Evolutionary conservation across 2,113 vertebrate species (phyloP).

Genomic region (Pachyramphus minor): DNA sequence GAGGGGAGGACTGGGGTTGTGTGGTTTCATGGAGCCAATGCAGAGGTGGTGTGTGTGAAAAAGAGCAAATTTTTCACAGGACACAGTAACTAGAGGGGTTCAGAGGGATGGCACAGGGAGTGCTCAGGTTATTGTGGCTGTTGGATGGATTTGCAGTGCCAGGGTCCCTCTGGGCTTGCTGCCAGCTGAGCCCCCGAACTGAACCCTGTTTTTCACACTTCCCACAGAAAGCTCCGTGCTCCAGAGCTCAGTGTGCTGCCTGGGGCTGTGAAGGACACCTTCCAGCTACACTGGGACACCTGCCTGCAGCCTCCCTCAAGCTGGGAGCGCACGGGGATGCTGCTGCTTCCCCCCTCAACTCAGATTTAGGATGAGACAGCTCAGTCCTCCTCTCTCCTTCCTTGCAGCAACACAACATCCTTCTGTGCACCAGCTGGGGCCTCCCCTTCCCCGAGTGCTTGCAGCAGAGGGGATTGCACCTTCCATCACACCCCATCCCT

Average conservation of each 20-base stretch:
- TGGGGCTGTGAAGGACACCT: not conserved
- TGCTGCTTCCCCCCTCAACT: not conserved
- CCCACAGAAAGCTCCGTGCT: not conserved
- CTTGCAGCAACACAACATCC: not conserved
- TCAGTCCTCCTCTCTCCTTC: not conserved
- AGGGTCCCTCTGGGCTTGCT: not conserved
- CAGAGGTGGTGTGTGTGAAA: not conserved
- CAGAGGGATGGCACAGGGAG: not conserved
- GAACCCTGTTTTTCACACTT: not conserved
- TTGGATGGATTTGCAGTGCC: not conserved
- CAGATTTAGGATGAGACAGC: not conserved
- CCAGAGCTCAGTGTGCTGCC: not conserved
- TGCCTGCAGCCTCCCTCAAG: not conserved
- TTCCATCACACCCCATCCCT: not conserved
- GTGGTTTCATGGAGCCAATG: fast-evolving
- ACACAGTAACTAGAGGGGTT: not conserved
- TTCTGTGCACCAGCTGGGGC: not conserved
- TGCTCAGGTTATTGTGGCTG: fast-evolving
- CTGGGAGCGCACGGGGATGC: not conserved
- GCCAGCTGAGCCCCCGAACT: not conserved
- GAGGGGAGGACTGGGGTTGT: not conserved
- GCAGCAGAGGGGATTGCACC: not conserved
- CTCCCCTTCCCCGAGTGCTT: fast-evolving
- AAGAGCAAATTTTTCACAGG: not conserved
- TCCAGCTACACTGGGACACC: not conserved